Base-by-base conservation (phyloP, 2,113 vertebrate genomes). In the Anseranas semipalmata region DNA sequence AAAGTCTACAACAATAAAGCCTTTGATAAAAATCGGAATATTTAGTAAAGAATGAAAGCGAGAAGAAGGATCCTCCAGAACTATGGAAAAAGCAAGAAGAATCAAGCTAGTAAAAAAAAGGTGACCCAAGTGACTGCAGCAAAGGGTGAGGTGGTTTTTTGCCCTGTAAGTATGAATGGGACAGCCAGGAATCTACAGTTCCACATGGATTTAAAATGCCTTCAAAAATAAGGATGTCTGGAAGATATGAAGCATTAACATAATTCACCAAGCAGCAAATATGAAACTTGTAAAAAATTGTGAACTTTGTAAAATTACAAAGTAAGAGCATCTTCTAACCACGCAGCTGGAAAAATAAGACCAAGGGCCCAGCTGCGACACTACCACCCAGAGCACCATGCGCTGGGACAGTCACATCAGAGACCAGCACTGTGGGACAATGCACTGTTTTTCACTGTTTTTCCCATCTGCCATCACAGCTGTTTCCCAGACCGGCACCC, bases 101-200 rank as follows among this genome's bases (percentile, higher is more conserved):
- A 46, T 46, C 43, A 76, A 39, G 28, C 77, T 39, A 45, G 35
- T 6, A 17, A 58, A 39, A 72, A 30, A 56, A 30, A 28, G 56
- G 41, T 2, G 1, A 70, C 17, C 16, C n/a, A 37, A 12, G 7
- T 33, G 45, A 55, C 39, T 37, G 58, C 0, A 1, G 52, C 10
- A 27, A 12, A 67, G 20, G 15, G 30, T 18, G 16, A 70, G 43
- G 37, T 46, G 18, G 6, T 15, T 76, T 65, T 56, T 37, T 19
- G 13, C 45, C 16, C 12, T 52, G 19, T 11, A 65, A 35, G 59
- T 3, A 33, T 9, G 4, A 21, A 16, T 72, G 41, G 30, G 59
- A 67, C n/a, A 78, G n/a, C 20, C 18, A 9, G 39, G 21, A 62
- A 48, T 28, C 46, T 28, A 41, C 25, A 55, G 27, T 13, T 19